Evolutionary conservation across 2,888 invertebrate genomes (phyloP).

Genomic region (Clusia tigrina): DNA sequence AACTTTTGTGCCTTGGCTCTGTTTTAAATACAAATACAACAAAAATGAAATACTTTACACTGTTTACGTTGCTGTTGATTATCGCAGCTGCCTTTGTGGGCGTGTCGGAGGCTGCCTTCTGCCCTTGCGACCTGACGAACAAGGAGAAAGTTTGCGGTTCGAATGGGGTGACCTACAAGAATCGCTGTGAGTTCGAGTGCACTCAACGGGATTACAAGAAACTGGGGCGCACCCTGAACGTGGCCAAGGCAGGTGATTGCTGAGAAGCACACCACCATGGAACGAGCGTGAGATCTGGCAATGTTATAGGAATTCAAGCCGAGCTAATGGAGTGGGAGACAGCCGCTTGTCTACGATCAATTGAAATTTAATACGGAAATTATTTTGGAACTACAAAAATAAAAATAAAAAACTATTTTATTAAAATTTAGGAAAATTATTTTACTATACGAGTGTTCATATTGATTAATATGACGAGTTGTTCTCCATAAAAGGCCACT

Average conservation of each 20-base stretch:
- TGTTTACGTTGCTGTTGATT: slow-evolving; percentile 37
- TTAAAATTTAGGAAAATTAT: too few relatives aligned
- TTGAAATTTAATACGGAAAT: too few relatives aligned
- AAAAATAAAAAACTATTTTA: neutral
- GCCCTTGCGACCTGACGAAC: slow-evolving; percentile 80
- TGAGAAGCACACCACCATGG: slow-evolving; percentile 30
- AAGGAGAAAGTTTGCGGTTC: slow-evolving; percentile 91
- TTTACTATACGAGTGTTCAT: too few relatives aligned
- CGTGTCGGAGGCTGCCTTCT: slow-evolving; percentile 65
- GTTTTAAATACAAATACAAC: neutral
- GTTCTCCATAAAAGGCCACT: too few relatives aligned
- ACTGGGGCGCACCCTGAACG: slow-evolving; percentile 48
- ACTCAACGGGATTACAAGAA: slow-evolving; percentile 64
- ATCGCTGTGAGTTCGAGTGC: slow-evolving; percentile 95
- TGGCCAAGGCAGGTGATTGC: slow-evolving; percentile 48
- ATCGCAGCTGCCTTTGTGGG: slow-evolving; percentile 34
- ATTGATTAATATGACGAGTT: too few relatives aligned
- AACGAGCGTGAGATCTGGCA: neutral
- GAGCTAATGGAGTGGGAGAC: too few relatives aligned
- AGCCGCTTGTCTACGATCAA: too few relatives aligned
- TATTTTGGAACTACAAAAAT: too few relatives aligned
- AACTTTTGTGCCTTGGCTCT: too few relatives aligned
- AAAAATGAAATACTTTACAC: slow-evolving; percentile 48
- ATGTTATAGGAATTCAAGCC: too few relatives aligned
- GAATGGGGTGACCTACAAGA: slow-evolving; percentile 91